Evolutionary conservation across 2,888 invertebrate genomes (phyloP).

Genomic region (Pomacea canaliculata): DNA sequence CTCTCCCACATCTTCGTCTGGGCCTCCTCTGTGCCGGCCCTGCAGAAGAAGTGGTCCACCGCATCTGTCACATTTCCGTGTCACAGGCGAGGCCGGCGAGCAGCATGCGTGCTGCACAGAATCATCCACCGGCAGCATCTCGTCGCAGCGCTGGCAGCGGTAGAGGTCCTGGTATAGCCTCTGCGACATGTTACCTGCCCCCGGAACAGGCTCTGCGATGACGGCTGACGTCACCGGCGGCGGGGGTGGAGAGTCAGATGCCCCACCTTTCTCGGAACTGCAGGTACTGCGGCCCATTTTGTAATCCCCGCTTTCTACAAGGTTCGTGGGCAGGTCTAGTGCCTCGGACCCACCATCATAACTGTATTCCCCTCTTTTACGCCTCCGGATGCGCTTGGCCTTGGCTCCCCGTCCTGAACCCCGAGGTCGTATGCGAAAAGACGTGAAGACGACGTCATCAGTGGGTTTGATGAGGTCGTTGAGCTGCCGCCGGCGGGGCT

Average conservation of each 20-base stretch:
- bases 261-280: background rate
- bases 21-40: background rate
- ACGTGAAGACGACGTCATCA: slow-evolving; percentile 57
- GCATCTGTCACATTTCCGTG: slow-evolving; percentile 10
- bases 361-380: too few relatives aligned
- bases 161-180: slow-evolving; percentile 53
- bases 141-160: slow-evolving; percentile 56
- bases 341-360: background rate
- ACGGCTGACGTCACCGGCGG: slow-evolving; percentile 9
- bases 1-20: background rate
- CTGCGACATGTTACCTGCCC: slow-evolving; percentile 24
- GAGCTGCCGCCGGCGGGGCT: slow-evolving; percentile 50
- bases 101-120: slow-evolving; percentile 30
- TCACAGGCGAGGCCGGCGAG: slow-evolving; percentile 34
- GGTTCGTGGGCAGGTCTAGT: background rate
- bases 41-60: background rate
- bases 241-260: background rate
- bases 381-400: background rate
- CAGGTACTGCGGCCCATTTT: background rate
- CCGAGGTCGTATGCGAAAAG: slow-evolving; percentile 47
- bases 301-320: background rate
- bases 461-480: slow-evolving; percentile 51
- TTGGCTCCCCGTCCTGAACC: slow-evolving; percentile 15
- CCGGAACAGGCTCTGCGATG: slow-evolving; percentile 16
- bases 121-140: slow-evolving; percentile 48